A percentile compares a stretch with the other conserved stretches of the same genome.
phyloP scores from a whole-genome alignment of 2,113 vertebrate species.

The Planiliza haematocheilus region DNA sequence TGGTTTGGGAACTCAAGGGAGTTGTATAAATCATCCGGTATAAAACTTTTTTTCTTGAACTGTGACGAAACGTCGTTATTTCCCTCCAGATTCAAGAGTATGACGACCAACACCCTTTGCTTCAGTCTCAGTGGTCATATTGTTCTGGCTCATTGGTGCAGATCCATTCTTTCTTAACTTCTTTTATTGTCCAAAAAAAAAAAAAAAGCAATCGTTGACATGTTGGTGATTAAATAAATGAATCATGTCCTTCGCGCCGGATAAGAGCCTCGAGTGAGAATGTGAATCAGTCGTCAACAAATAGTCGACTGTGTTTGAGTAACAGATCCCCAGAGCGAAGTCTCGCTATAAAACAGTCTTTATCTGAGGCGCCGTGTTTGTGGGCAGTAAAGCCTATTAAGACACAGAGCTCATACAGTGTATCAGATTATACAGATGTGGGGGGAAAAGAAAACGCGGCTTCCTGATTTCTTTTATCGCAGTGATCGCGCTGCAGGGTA shows the following conservation, averaged over 20 bases:
- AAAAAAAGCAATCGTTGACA: too few species aligned
- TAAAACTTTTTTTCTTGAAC: too few species aligned
- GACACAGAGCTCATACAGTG: not conserved
- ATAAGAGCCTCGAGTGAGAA: not conserved
- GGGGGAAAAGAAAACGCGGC: not conserved
- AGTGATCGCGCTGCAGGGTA: constrained; percentile 28
- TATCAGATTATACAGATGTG: constrained; percentile 21
- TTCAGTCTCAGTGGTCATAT: too few species aligned
- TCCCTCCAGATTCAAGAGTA: too few species aligned
- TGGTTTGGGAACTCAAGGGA: too few species aligned
- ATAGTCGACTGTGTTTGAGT: not conserved
- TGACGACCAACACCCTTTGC: too few species aligned
- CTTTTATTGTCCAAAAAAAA: too few species aligned
- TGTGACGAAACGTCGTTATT: too few species aligned
- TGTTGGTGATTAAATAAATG: not conserved
- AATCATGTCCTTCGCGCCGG: not conserved
- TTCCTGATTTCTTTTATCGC: constrained; percentile 19
- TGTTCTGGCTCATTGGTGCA: too few species aligned
- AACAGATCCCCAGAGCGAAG: constrained; percentile 4
- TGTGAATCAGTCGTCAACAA: constrained; percentile 18
- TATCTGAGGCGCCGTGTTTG: constrained; percentile 3
- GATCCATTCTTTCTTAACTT: too few species aligned
- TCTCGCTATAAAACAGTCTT: not conserved
- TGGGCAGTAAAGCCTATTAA: constrained; percentile 27
- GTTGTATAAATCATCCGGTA: too few species aligned